Evolutionary conservation across 2,113 vertebrate species (phyloP), one percentile per base, ranked within the genome.

Genomic region (Oceanites oceanicus): DNA sequence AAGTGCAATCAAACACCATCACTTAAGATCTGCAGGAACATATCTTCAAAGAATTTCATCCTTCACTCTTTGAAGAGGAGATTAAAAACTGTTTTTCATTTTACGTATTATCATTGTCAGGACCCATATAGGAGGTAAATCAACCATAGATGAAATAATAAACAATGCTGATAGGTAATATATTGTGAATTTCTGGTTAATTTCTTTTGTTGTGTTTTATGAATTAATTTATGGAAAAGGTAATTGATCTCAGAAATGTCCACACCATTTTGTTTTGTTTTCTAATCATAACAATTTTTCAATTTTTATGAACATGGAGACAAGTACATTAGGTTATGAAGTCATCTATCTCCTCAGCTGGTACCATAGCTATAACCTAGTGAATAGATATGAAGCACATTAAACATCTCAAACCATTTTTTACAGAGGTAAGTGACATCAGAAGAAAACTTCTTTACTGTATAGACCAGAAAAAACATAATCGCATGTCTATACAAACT

Each of bases 41-140:
- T 53, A 75, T 34, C 61, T 34, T 78, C 47, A 52, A 78, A 49
- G 10, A 93, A 70, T 92, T 83, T 50, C 11, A 53, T 61, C 22
- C 50, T 90, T 82, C 55, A 72, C 88, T 94, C 44, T 59, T 66
- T 79, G 55, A 85, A 92, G 23, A 89, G 56, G 26, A 82, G 44
- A 95, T 94, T 84, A 66, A 88, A 92, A 94, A 19, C 6, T 49
- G 14, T 9, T 74, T 82, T 87, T 82, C 8, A 11, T 91, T 94
- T 88, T 92, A 40, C 34, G 76, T 83, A 18, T 55, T n/a, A 79
- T 85, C 15, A n/a, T 36, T 76, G 30, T 85, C 83, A 94, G 29
- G 26, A 88, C 5, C 9, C 66, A 55, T 49, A 90, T 7, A 72
- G 32, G 42, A 73, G 21, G 47, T 25, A 94, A 96, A 93, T 49